Conservation (phyloP, 2,797 vertebrate species). For the Sebastes ruberrimus region DNA sequence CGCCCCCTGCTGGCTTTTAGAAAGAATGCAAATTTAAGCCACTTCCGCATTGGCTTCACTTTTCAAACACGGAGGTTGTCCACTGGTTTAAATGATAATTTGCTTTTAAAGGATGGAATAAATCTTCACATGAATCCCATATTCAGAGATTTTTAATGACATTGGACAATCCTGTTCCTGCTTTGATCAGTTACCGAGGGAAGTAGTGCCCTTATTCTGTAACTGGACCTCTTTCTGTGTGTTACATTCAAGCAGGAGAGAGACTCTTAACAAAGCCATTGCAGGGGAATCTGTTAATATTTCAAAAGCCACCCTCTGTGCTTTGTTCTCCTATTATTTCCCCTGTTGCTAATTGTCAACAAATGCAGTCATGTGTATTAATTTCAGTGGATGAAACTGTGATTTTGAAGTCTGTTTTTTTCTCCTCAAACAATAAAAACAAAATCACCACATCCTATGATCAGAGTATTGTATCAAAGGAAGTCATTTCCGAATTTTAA, state of each 20-base stretch:
- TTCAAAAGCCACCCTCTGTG: neutral
- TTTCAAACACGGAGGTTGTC: accelerated
- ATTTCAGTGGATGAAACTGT: neutral
- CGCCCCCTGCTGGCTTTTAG: too few species aligned
- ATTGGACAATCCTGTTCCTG: neutral
- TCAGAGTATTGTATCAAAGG: neutral
- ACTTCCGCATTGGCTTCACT: too few species aligned
- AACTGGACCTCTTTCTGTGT: neutral
- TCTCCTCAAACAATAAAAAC: neutral
- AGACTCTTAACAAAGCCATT: neutral
- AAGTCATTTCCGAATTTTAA: neutral
- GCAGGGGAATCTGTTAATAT: neutral
- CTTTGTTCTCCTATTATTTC: neutral
- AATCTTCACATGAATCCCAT: neutral
- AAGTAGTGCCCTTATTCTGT: neutral
- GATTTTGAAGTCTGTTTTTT: neutral
- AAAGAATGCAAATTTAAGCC: too few species aligned
- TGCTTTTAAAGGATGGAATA: neutral
- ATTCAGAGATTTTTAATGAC: neutral
- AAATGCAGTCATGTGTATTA: neutral
- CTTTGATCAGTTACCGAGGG: neutral
- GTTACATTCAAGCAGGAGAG: neutral
- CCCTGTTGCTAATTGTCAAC: neutral
- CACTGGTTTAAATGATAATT: neutral
- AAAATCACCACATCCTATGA: neutral